Evolutionary conservation across 2,797 vertebrate genomes (phyloP), one percentile per base, ranked within the genome.

Genomic region (Hipposideros larvatus): DNA sequence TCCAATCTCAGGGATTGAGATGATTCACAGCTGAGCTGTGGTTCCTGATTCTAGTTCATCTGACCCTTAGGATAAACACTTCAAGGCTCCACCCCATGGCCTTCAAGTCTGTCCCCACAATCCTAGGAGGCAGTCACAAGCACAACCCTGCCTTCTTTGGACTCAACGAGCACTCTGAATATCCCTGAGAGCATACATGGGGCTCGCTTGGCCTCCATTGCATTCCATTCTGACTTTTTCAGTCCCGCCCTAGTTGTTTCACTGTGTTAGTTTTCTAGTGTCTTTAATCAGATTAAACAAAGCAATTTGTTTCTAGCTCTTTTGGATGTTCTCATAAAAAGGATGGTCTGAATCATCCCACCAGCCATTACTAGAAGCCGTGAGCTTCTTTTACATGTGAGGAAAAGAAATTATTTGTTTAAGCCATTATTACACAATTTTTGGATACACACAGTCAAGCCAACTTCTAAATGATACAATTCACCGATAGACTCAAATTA

Each of bases 151-250:
- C 16, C 22, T 77, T 70, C 73, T 21, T 15, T 2, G 21, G 46
- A 11, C 2, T 1, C 4, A 18, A 5, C 4, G 0, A 18, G 26
- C 10, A 11, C 9, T 7, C 24, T 3, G 2, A 21, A 0, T 2
- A 21, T 14, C 24, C 46, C 26, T 9, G 2, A 41, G 43, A 77
- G 71, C 48, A 19, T 4, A 5, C 0, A 21, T 51, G 31, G 31
- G 14, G 11, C 37, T 46, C 24, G 34, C 61, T 55, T 18, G 6
- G 28, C 28, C 22, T 66, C 41, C 21, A 8, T 2, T 15, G 13
- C 10, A 10, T 0, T 41, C 11, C 2, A 24, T 4, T 31, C 41
- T 11, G 3, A 7, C 4, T 10, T 24, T 31, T 16, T 78, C 37
- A 8, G 24, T 8, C 16, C 22, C 15, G 24, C 34, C 18, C 6